These are phyloP conservation scores for Teleiodes luculella DNA, from an alignment of 2,888 invertebrate genomes.

Conservation along the genomic window DNA sequence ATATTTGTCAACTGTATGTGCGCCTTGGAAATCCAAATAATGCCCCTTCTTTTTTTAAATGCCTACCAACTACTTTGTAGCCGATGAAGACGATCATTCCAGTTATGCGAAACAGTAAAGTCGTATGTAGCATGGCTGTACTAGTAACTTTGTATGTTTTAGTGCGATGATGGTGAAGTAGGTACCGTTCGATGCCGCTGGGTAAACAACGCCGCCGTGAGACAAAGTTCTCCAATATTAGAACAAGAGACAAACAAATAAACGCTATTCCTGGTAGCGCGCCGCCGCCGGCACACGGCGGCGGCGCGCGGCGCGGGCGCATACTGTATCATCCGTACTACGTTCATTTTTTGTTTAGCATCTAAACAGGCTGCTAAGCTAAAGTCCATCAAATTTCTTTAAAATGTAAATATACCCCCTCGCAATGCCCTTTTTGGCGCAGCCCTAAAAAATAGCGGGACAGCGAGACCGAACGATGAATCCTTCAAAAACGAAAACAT, in stretches of 20 bases:
- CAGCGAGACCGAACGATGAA: slow-evolving; percentile 35
- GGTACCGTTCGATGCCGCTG: slow-evolving; percentile 12
- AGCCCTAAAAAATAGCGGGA: slow-evolving; percentile 36
- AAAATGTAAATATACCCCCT: slow-evolving; percentile 10
- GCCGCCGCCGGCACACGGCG: background rate
- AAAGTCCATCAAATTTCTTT: slow-evolving; percentile 9
- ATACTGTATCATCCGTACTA: background rate
- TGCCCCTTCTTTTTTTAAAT: background rate
- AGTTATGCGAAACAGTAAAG: background rate
- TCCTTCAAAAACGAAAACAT: slow-evolving; percentile 48
- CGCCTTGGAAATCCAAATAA: slow-evolving; percentile 1
- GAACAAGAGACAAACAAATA: slow-evolving; percentile 39
- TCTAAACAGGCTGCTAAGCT: background rate
- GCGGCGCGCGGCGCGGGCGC: background rate
- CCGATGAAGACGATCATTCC: background rate
- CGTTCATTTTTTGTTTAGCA: background rate
- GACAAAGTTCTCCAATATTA: slow-evolving; percentile 36
- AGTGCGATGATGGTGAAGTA: background rate
- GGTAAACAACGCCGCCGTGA: slow-evolving; percentile 31
- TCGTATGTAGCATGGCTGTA: background rate
- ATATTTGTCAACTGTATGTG: slow-evolving; percentile 9
- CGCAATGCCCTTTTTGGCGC: slow-evolving; percentile 6
- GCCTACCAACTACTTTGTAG: background rate
- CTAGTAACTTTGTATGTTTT: background rate
- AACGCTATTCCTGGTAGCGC: slow-evolving; percentile 27